phyloP scores from a whole-genome alignment of 2,113 vertebrate species.

The Sapajus apella region DNA sequence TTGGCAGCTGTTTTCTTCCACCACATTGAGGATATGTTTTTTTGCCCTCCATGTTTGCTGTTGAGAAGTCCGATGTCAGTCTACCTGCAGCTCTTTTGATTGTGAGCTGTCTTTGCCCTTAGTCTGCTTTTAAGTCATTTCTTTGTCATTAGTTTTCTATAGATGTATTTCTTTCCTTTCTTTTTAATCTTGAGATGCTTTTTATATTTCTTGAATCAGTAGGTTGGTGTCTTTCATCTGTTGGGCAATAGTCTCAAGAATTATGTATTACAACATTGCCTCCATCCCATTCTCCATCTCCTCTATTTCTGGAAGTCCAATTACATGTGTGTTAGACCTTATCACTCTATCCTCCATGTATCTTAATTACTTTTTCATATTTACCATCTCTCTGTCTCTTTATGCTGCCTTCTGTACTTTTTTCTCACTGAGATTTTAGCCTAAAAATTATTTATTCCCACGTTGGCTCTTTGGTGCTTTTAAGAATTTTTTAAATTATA shows the following conservation, averaged over 20 bases:
- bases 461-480: neutral
- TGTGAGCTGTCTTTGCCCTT: neutral
- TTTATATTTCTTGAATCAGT: neutral
- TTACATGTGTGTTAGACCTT: neutral
- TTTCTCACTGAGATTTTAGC: neutral
- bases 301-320: neutral
- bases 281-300: neutral
- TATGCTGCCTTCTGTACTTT: neutral
- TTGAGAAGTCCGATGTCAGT: neutral
- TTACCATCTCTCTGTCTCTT: neutral
- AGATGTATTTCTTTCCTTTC: neutral
- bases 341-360: neutral
- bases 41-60: neutral
- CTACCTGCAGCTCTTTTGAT: neutral
- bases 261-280: neutral
- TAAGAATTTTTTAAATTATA: neutral
- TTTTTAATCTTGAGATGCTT: neutral
- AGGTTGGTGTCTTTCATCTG: neutral
- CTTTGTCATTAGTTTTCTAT: neutral
- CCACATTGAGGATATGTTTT: neutral
- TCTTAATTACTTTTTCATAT: neutral
- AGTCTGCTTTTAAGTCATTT: neutral
- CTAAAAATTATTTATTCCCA: neutral
- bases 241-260: neutral
- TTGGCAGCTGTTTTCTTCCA: neutral